phyloP scores from a whole-genome alignment of 2,888 invertebrate species.

The Drosophila mayaguana region DNA sequence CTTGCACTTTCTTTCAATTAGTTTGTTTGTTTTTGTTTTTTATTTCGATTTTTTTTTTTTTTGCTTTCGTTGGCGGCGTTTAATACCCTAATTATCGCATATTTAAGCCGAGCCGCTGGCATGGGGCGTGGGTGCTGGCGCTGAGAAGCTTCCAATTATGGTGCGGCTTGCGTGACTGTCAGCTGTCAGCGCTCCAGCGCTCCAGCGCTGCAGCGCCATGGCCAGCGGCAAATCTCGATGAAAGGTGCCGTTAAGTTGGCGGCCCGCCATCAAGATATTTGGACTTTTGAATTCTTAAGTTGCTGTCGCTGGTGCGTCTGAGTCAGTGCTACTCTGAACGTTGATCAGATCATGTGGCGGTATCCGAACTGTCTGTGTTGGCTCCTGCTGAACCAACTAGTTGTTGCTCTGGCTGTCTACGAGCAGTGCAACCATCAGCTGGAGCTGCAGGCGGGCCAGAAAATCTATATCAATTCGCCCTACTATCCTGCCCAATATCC shows the following conservation, averaged over 20 bases:
- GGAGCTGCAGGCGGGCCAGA: constrained; percentile 70
- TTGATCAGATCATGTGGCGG: constrained; percentile 56
- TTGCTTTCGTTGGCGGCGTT: constrained; percentile 37
- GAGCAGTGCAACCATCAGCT: constrained; percentile 83
- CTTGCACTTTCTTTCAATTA: constrained; percentile 79
- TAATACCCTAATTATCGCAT: constrained; percentile 67
- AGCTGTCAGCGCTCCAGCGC: constrained; percentile 33
- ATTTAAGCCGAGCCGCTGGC: constrained; percentile 39
- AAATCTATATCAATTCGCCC: constrained; percentile 82
- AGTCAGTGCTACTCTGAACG: constrained; percentile 54
- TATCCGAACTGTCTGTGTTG: neutral
- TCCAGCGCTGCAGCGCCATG: constrained; percentile 5
- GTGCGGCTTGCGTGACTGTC: constrained; percentile 62
- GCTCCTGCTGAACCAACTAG: constrained; percentile 13
- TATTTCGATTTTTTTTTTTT: neutral
- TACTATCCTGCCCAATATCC: constrained; percentile 82
- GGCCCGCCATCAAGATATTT: constrained; percentile 21
- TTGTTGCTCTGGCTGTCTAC: constrained; percentile 50
- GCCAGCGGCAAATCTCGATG: constrained; percentile 45
- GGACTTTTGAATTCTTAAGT: constrained; percentile 59
- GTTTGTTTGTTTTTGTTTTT: constrained; percentile 32
- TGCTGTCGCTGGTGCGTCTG: constrained; percentile 25
- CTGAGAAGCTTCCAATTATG: constrained; percentile 44
- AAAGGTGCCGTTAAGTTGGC: constrained; percentile 41
- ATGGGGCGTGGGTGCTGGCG: constrained; percentile 43